A percentile compares a stretch with the other conserved stretches of the same genome.
These are phyloP conservation scores for Neoitamus cyanurus DNA, from an alignment of 2,888 invertebrate genomes.

Conservation along the genomic window DNA sequence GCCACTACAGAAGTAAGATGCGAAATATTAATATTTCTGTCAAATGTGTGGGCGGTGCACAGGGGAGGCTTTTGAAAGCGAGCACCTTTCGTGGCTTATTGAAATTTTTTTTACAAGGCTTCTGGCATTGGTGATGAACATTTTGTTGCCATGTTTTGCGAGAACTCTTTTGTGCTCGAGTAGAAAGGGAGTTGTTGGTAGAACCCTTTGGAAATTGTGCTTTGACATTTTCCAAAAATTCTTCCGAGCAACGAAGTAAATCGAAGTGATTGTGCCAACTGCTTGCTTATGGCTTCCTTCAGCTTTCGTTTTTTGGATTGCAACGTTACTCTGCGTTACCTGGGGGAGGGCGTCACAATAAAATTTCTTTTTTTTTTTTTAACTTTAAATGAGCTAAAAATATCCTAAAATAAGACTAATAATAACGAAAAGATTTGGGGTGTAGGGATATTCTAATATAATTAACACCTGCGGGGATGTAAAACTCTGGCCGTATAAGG, in stretches of 20 bases:
- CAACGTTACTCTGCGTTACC: no score
- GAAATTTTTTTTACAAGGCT: constrained; percentile 1
- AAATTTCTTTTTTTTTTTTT: neutral
- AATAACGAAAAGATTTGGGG: no score
- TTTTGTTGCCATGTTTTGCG: constrained; percentile 22
- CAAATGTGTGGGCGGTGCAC: neutral
- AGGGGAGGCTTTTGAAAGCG: neutral
- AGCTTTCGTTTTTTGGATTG: neutral
- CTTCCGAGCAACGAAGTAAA: neutral
- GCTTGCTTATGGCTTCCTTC: neutral
- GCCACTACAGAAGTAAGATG: constrained; percentile 23
- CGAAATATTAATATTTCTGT: constrained; percentile 29
- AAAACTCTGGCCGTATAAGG: no score
- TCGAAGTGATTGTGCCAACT: neutral
- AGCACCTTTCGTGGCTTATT: constrained; percentile 17
- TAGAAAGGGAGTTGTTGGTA: neutral
- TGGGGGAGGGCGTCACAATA: no score
- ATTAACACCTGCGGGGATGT: no score
- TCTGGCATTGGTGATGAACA: constrained; percentile 3
- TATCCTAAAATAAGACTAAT: no score
- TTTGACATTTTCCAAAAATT: neutral
- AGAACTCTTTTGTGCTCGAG: neutral
- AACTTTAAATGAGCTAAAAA: no score
- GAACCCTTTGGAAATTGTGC: neutral
- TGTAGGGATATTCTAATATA: no score